Conservation (phyloP, 1,140 invertebrate species). For the Bombus cullumanus region DNA sequence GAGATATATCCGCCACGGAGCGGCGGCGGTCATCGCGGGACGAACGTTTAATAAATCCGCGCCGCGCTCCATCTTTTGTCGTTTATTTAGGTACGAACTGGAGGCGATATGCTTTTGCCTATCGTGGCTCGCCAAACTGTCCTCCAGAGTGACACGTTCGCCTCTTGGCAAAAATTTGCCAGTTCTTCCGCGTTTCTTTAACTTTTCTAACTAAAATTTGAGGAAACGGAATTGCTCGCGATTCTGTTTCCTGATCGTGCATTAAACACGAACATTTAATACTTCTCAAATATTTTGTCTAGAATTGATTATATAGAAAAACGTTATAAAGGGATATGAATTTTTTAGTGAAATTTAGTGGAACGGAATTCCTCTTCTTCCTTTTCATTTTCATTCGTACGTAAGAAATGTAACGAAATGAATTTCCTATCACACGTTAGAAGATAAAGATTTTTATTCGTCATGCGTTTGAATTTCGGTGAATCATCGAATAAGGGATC, state of each 20-base stretch:
- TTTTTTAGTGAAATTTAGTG: no score
- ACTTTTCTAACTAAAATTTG: no score
- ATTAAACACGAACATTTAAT: not conserved
- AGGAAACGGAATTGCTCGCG: not conserved
- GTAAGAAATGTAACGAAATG: not conserved
- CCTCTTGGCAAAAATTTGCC: not conserved
- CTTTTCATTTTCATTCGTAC: not conserved
- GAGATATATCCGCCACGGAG: constrained; percentile 63
- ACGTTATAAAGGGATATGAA: no score
- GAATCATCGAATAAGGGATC: not conserved
- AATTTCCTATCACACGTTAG: not conserved
- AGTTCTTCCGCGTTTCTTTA: not conserved
- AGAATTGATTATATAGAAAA: no score
- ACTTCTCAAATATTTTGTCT: not conserved
- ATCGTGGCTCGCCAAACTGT: not conserved
- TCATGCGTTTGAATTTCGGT: not conserved
- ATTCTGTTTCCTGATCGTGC: not conserved
- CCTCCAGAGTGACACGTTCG: not conserved
- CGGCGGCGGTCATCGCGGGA: constrained; percentile 38
- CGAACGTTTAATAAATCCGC: constrained; percentile 29
- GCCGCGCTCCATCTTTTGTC: constrained; percentile 8
- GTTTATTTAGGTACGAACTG: constrained; percentile 1
- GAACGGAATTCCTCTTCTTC: not conserved
- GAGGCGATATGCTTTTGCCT: not conserved
- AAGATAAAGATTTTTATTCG: not conserved